Base-by-base conservation (phyloP, 2,888 invertebrate species). In the Sphaerophoria rueppellii region DNA sequence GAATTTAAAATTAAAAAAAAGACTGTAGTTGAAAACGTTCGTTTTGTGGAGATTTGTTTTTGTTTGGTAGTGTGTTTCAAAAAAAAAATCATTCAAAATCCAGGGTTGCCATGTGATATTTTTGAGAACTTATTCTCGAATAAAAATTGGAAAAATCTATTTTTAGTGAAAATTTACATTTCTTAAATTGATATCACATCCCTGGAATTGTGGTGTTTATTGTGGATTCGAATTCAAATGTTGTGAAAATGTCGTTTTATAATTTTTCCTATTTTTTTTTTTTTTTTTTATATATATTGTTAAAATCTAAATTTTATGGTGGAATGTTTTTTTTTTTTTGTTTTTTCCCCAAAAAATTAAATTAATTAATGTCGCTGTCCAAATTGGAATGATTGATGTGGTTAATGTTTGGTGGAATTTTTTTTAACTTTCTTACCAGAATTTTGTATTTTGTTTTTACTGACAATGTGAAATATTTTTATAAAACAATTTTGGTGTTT, bases 61-160 rank as follows among this genome's bases (percentile, higher is more conserved):
- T 69, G 58, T 74, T 69, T 80, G 37, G 70, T 75, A 43, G 43
- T 43, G 43, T 83, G 65, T 73, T 82, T 63, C 69, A 55, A 54
- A 63, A 70, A 71, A 63, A 16, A 35, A 48, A 35, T 7, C 16
- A 6, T 3, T 6, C n/a, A 3, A 16, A 63, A 34, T 79, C 60
- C 79, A 83, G 48, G 60, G 83, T 65, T 72, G 54, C 24, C 46
- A 79, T 83, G 83, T 83, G 83, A 80, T 83, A 83, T 83, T 75
- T 58, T 37, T 34, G 35, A 9, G 4, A 43, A 43, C 6, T 40
- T 2, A 9, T 40, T 40, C 40, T 40, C 9, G 12, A 4, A 43
- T 35, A 35, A 24, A 4, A 55, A 55, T 58, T 71, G 24, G 32
- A 58, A 58, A 57, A 5, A 35, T 12, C 2, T 11, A 24, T 34